phyloP scores from a whole-genome alignment of 2,113 vertebrate genomes.

The Anser cygnoides region DNA sequence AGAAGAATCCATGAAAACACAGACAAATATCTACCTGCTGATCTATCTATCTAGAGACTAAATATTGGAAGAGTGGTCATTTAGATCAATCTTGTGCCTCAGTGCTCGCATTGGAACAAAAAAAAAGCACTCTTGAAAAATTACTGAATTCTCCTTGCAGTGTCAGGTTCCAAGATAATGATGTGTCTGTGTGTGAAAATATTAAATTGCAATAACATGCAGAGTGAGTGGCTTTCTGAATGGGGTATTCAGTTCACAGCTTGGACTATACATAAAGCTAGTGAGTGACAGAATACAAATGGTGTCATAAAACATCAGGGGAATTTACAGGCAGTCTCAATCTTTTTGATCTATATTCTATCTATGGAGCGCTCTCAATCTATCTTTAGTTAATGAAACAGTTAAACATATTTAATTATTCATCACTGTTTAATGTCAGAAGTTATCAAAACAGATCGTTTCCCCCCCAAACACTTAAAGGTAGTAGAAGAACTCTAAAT shows the following conservation, averaged over 20 bases:
- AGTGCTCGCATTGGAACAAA: conserved; percentile 26
- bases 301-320: conserved; percentile 78
- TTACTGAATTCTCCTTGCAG: conserved; percentile 83
- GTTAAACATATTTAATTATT: conserved; percentile 66
- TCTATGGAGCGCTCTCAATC: background rate
- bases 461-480: background rate
- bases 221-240: conserved; percentile 87
- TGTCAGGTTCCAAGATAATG: conserved; percentile 94
- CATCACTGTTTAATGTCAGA: conserved; percentile 61
- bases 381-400: conserved; percentile 51
- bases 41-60: background rate
- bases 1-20: background rate
- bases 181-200: conserved; percentile 97
- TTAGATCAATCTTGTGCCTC: conserved; percentile 54
- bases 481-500: background rate
- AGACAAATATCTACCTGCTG: background rate
- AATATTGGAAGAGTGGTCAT: background rate
- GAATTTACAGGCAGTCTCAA: conserved; percentile 41
- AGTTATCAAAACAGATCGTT: conserved; percentile 46
- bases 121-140: conserved; percentile 75
- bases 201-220: conserved; percentile 99
- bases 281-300: conserved; percentile 96
- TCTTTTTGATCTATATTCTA: conserved; percentile 46
- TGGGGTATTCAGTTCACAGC: conserved; percentile 88
- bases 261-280: conserved; percentile 74